Evolutionary conservation across 2,797 vertebrate species (phyloP).

Genomic region (Denticeps clupeoides): DNA sequence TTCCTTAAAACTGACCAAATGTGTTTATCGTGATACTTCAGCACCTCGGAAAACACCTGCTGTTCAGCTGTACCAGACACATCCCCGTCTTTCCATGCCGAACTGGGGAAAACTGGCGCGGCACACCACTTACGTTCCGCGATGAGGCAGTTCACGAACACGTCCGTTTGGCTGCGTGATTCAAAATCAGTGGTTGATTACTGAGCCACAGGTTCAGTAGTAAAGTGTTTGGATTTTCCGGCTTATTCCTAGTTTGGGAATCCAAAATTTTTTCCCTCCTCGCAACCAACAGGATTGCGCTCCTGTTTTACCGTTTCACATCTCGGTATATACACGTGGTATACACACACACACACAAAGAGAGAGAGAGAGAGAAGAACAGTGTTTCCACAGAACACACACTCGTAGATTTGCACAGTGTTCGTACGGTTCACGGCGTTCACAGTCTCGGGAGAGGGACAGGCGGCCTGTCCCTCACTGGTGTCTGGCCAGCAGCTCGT

Average conservation of each 20-base stretch:
- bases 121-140: no score
- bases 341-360: conserved; percentile 12
- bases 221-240: conserved; percentile 14
- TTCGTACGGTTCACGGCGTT: background rate
- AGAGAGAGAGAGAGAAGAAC: conserved; percentile 6
- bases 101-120: no score
- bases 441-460: background rate
- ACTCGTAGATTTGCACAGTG: background rate
- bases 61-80: no score
- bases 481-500: conserved; percentile 85
- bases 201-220: conserved; percentile 44
- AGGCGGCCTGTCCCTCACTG: conserved; percentile 30
- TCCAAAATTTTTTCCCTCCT: conserved; percentile 46
- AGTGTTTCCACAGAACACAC: conserved; percentile 1
- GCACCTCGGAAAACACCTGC: no score
- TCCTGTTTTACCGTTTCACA: conserved; percentile 29
- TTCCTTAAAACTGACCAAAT: no score
- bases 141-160: no score
- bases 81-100: no score
- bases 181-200: conserved; percentile 38
- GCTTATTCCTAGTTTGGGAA: conserved; percentile 22
- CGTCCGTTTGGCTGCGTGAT: no score
- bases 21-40: no score
- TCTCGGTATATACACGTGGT: conserved; percentile 33
- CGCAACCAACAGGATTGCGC: conserved; percentile 67